Base-by-base conservation (phyloP, 2,113 vertebrate species). In the Collichthys lucidus region DNA sequence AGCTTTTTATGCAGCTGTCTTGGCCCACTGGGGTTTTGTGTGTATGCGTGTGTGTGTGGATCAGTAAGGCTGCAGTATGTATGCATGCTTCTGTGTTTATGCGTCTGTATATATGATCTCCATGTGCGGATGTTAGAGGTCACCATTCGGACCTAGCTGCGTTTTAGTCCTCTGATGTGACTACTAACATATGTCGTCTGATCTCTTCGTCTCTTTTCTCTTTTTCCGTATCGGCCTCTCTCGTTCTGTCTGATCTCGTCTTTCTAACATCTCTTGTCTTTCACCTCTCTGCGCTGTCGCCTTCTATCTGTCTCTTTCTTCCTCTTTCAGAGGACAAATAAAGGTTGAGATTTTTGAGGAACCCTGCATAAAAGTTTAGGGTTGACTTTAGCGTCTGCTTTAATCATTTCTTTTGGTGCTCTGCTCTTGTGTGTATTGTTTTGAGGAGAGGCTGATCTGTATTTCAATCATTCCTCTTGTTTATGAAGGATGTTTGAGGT, bases 1-100 rank as follows among this genome's bases (percentile, higher is more conserved):
- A 79, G 75, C 14, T 81, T 86, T 90, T 89, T 65, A 76, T 85
- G 87, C 87, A 87, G 84, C 87, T 74, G 91, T 87, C 79, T 75
- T 77, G 20, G 78, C 84, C 90, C 47, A 17, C 35, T 69, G 71
- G 82, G 81, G 14, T 19, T 74, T 6, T 67, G 22, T 63, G 26
- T 77, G 74, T 76, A 74, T 29, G 56, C 47, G 50, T 68, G 49
- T 26, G 55, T 52, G 55, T 67, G 46, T 62, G 47, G 53, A 47
- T 70, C 15, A 1, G 56, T 44, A 20, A 55, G 50, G 73, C 42
- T 9, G 67, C 61, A 24, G 42, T 65, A 57, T 69, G 24, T 67
- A 40, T 64, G 57, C 55, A 29, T 56, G 12, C 63, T 24, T 4
- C 17, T 82, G 19, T 31, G 78, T 77, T 11, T 66, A 4, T 47